phyloP scores from a whole-genome alignment of 2,797 vertebrate genomes.

The Anas bahamensis region DNA sequence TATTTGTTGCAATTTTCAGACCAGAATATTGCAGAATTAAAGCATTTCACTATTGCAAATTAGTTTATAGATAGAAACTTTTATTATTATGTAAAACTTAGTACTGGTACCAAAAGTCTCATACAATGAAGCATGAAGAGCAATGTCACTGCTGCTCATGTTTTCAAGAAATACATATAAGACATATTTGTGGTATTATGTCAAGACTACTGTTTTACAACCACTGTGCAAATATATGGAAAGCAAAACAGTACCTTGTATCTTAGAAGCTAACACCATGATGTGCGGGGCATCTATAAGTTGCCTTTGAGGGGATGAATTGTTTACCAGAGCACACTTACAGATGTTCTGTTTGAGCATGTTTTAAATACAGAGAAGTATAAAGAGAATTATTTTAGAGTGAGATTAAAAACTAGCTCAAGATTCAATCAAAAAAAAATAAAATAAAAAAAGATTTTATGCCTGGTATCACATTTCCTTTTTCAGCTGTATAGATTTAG shows the following conservation, averaged over 20 bases:
- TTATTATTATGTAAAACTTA: not conserved
- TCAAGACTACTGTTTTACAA: not conserved
- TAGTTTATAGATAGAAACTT: not conserved
- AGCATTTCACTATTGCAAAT: not conserved
- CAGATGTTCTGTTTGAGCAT: not conserved
- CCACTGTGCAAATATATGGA: not conserved
- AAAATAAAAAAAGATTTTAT: not conserved
- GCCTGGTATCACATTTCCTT: not conserved
- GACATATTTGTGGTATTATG: not conserved
- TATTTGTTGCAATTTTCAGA: not conserved
- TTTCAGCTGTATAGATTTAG: not conserved
- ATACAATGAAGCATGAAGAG: not conserved
- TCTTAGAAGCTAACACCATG: not conserved
- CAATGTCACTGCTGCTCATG: not conserved
- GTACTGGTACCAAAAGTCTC: not conserved
- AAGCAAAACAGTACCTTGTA: not conserved
- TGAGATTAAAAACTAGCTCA: not conserved
- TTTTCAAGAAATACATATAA: not conserved
- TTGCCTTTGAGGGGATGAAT: not conserved
- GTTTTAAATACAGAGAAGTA: not conserved
- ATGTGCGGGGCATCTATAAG: fast-evolving
- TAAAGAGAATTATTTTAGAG: not conserved
- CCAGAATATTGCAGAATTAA: not conserved
- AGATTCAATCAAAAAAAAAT: not conserved
- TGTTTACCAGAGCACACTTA: not conserved